Evolutionary conservation across 2,113 vertebrate species (phyloP).

Genomic region (Plecturocebus donacophilus): DNA sequence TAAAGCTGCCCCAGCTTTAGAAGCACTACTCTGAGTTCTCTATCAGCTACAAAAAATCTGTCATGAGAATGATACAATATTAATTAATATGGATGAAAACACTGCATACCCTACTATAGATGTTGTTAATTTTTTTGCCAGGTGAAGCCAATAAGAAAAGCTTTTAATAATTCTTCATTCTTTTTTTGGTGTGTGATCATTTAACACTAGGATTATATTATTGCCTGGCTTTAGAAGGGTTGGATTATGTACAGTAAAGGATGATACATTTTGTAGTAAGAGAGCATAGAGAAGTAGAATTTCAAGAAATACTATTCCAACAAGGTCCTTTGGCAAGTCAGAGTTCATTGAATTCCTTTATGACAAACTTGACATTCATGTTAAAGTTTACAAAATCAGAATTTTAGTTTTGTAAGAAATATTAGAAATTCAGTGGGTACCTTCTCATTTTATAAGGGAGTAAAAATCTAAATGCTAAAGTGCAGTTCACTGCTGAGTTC

Average conservation of each 20-base stretch:
- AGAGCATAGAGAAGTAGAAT: not conserved
- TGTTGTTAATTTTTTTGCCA: slow-evolving; percentile 19
- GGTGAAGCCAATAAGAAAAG: not conserved
- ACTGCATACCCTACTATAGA: not conserved
- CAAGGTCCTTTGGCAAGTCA: not conserved
- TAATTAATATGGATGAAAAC: not conserved
- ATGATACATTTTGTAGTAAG: not conserved
- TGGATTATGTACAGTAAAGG: not conserved
- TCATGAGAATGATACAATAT: not conserved
- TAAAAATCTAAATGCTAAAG: not conserved
- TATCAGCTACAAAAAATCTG: not conserved
- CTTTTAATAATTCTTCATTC: slow-evolving; percentile 9
- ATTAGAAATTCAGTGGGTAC: not conserved
- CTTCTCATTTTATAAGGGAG: not conserved
- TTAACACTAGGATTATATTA: slow-evolving; percentile 13
- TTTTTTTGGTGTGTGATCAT: not conserved
- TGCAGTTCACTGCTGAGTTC: not conserved
- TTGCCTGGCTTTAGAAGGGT: not conserved
- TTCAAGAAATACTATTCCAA: slow-evolving; percentile 20
- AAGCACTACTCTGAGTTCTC: not conserved
- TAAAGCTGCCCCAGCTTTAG: not conserved
- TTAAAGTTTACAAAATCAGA: slow-evolving; percentile 47
- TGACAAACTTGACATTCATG: slow-evolving; percentile 27
- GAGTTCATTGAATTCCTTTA: slow-evolving; percentile 29
- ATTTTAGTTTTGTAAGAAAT: slow-evolving; percentile 40